Evolutionary conservation across 2,797 vertebrate species (phyloP).

Genomic region (Galaxias olidus): DNA sequence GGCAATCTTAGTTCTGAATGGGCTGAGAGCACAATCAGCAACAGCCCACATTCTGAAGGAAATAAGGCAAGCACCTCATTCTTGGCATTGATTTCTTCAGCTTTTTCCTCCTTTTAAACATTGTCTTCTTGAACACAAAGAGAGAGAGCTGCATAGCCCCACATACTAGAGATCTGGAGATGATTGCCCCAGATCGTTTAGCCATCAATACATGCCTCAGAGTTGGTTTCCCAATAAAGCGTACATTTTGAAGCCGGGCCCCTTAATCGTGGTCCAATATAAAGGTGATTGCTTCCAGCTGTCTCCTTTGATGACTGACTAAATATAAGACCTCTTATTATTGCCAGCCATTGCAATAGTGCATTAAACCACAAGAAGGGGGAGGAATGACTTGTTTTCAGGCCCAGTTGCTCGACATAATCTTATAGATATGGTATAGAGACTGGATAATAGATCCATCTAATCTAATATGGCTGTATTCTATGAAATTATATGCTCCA

Average conservation of each 20-base stretch:
- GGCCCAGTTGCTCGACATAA: slow-evolving; percentile 25
- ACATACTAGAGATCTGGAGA: slow-evolving; percentile 26
- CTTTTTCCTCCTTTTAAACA: slow-evolving; percentile 31
- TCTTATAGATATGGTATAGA: too few species aligned
- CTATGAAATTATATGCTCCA: slow-evolving; percentile 40
- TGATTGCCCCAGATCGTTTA: slow-evolving; percentile 30
- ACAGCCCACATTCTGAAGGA: slow-evolving; percentile 58
- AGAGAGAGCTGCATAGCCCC: slow-evolving; percentile 41
- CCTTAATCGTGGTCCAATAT: not conserved
- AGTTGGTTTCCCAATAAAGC: slow-evolving; percentile 20
- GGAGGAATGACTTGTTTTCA: slow-evolving; percentile 58
- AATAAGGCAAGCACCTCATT: slow-evolving; percentile 63
- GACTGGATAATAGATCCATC: not conserved
- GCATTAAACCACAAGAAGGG: slow-evolving; percentile 65
- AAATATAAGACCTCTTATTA: not conserved
- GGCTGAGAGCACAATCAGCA: slow-evolving; percentile 70
- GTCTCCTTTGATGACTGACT: too few species aligned
- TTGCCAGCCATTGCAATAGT: slow-evolving; percentile 58
- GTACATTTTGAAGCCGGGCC: slow-evolving; percentile 24
- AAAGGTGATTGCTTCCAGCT: slow-evolving; percentile 13
- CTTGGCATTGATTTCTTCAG: slow-evolving; percentile 61
- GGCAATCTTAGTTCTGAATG: slow-evolving; percentile 70
- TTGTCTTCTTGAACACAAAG: slow-evolving; percentile 46
- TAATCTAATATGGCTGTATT: not conserved
- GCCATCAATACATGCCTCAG: slow-evolving; percentile 9